Evolutionary conservation across 2,113 vertebrate genomes (phyloP), one percentile per base, ranked within the genome.

Genomic region (Stegastes partitus): DNA sequence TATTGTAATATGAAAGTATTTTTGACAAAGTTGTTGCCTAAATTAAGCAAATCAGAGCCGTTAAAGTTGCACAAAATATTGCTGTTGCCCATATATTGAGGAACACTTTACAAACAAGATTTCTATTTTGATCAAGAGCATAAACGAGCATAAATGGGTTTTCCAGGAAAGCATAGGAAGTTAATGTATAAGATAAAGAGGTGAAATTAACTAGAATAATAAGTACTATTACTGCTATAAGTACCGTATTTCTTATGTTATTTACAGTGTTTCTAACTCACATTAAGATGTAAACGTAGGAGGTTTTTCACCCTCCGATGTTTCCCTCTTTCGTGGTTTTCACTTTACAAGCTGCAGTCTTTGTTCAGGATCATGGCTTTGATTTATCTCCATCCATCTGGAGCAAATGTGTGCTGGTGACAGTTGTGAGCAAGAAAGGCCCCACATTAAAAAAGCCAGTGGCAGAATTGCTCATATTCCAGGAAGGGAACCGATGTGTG

Each of bases 331-430:
- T 16, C 18, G 54, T 73, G 55, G 57, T 81, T 78, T 79, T 58
- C 75, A 47, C 64, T 54, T 45, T 79, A 83, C 70, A 77, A 75
- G 78, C 83, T 66, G 26, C 65, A 66, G 74, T 69, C 81, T 89
- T 55, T 81, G 65, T 77, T 61, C 53, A 37, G 18, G 51, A 69
- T 82, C 53, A 54, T 74, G 77, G 68, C 75, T 89, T 85, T 81
- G 68, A 85, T 81, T 81, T 61, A 44, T 68, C 34, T 56, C 15
- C 10, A 68, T 89, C 79, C 77, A 88, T 88, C 88, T 84, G 87
- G 78, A 89, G 81, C 50, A 68, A 87, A 85, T 83, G 81, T 87
- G 76, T 53, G 59, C 64, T 78, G 64, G 77, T 87, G 84, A 82
- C 79, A 79, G 84, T 79, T 51, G 54, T 81, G 82, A 45, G 57